Evolutionary conservation across 2,113 vertebrate genomes (phyloP).

Genomic region (Himantopus leucocephalus): DNA sequence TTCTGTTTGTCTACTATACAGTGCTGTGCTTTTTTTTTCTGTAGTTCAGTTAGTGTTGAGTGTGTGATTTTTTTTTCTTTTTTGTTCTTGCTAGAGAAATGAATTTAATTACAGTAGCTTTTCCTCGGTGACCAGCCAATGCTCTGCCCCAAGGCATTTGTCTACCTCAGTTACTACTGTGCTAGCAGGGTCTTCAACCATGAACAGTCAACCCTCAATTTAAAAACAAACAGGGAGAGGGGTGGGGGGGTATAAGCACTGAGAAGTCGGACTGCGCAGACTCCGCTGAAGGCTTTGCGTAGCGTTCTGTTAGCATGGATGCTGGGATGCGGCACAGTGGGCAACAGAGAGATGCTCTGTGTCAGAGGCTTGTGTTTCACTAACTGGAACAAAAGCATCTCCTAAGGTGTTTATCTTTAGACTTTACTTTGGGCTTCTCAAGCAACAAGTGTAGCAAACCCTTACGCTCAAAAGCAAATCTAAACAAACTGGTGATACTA

Average conservation of each 20-base stretch:
- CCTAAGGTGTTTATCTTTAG: background rate
- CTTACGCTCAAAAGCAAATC: background rate
- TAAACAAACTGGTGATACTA: fast-evolving
- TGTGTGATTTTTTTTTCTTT: background rate
- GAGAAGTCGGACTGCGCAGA: fast-evolving
- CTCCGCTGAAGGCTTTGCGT: fast-evolving
- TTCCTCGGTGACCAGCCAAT: background rate
- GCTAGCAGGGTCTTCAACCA: background rate
- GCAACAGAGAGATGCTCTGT: background rate
- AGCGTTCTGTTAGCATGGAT: fast-evolving
- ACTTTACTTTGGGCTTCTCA: background rate
- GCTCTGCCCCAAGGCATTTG: background rate
- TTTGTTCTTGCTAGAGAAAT: background rate
- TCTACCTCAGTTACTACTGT: background rate
- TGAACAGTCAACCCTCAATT: background rate
- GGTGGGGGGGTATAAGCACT: no score
- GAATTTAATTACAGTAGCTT: background rate
- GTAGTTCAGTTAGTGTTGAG: background rate
- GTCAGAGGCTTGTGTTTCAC: background rate
- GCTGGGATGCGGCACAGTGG: background rate
- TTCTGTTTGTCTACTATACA: background rate
- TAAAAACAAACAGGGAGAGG: background rate
- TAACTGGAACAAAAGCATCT: background rate
- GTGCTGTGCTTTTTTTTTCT: background rate
- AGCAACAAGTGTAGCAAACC: background rate